Percentiles rank a stretch among this genome's conserved stretches.
phyloP scores from a whole-genome alignment of 2,113 vertebrate genomes.

The Ginglymostoma cirratum region DNA sequence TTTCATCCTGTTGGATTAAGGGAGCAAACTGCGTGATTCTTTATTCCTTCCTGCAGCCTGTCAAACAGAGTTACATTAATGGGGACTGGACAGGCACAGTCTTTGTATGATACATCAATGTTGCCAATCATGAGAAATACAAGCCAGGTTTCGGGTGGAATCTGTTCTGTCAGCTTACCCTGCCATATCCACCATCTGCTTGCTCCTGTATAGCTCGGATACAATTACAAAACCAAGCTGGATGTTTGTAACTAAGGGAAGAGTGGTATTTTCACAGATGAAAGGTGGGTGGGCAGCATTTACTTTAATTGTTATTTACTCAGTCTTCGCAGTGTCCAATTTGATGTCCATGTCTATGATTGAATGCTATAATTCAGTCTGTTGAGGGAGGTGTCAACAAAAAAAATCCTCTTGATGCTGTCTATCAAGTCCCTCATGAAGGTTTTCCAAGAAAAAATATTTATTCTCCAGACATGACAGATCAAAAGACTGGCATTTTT shows the following conservation, averaged over 20 bases:
- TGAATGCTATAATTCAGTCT: neutral
- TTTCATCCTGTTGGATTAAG: neutral
- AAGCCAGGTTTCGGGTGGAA: neutral
- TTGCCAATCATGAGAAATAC: neutral
- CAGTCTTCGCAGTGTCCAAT: neutral
- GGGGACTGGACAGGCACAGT: neutral
- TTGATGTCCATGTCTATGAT: neutral
- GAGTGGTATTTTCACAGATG: neutral
- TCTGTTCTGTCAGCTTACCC: neutral
- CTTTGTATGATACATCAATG: neutral
- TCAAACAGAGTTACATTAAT: neutral
- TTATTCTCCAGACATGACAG: neutral
- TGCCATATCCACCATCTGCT: conserved; percentile 1
- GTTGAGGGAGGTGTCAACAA: neutral
- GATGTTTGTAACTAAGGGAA: neutral
- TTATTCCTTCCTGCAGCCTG: neutral
- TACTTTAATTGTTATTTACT: neutral
- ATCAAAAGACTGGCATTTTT: neutral
- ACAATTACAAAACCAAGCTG: neutral
- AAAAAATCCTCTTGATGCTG: neutral
- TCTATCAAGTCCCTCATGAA: neutral
- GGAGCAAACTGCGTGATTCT: neutral
- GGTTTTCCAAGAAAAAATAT: neutral
- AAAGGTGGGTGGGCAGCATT: neutral
- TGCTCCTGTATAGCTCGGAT: neutral